Conservation (phyloP, 2,797 vertebrate species). For the Heliangelus exortis region DNA sequence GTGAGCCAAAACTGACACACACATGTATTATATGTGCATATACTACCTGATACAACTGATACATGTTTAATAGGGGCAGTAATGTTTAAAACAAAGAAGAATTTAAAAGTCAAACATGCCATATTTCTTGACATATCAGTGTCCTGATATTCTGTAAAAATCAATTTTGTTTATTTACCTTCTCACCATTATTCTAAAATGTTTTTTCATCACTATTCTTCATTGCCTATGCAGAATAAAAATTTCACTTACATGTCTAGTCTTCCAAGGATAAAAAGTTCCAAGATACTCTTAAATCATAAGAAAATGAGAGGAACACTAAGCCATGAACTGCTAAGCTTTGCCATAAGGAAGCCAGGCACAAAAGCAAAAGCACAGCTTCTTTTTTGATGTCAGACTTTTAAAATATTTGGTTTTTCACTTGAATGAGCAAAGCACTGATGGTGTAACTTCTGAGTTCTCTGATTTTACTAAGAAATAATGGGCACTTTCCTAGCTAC, state of each 20-base stretch:
- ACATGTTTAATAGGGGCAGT: not conserved
- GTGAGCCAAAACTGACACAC: not conserved
- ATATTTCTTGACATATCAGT: not conserved
- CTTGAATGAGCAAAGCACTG: not conserved
- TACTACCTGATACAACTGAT: not conserved
- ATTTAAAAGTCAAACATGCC: not conserved
- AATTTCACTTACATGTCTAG: not conserved
- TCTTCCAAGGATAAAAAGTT: not conserved
- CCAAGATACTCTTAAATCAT: not conserved
- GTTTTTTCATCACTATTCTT: not conserved
- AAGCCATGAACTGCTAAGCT: not conserved
- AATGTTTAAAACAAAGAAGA: not conserved
- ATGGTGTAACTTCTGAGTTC: not conserved
- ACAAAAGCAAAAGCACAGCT: not conserved
- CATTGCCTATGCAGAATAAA: not conserved
- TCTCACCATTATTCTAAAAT: rapidly evolving
- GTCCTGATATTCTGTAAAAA: not conserved
- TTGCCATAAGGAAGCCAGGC: not conserved
- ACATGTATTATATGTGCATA: not conserved
- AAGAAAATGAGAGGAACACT: not conserved
- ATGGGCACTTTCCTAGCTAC: not conserved
- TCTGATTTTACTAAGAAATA: not conserved
- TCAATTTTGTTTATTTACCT: not conserved
- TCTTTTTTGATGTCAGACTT: not conserved
- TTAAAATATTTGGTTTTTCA: not conserved